Evolutionary conservation across 2,797 vertebrate species (phyloP), one percentile per base, ranked within the genome.

Genomic region (Ctenopoma kingsleyae): DNA sequence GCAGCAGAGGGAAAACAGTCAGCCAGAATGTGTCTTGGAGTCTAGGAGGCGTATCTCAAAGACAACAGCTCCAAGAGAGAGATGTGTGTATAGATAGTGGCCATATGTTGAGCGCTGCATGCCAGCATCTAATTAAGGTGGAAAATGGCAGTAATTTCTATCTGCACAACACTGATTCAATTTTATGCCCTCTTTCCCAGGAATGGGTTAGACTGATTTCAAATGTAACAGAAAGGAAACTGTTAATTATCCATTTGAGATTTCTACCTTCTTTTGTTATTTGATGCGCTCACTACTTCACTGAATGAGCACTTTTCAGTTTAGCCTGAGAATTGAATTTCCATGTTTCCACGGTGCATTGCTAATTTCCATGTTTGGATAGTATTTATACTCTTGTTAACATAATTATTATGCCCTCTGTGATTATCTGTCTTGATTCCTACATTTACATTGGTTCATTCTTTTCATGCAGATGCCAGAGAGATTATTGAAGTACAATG

Each of bases 171-270:
- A 66, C 80, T 79, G 89, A 93, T 93, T 93, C 67, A 91, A 93
- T 94, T 92, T 91, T 91, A 84, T 92, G 89, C 89, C 83, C 81
- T 85, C 84, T 83, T 92, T 91, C 78, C 78, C 87, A 74, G 66
- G 77, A 90, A 89, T 71, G 79, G 78, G 76, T 65, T 60, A 12
- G 70, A 80, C 86, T 75, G 70, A 81, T 92, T 94, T 91, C 86
- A 90, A 93, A 94, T 91, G 93, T 82, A 89, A 89, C 56, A 67
- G 80, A 82, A 82, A 80, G 83, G 74, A 89, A 92, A 82, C 89
- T 87, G 86, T 88, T 94, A 91, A 94, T 94, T 93, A 92, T 89
- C 89, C 66, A 70, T 88, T 90, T 87, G 77, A 79, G 88, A 89
- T 85, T 73, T 86, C 80, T 85, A 91, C 84, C 86, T 92, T 84